These are phyloP conservation scores for Caenorhabditis drosophilae DNA, from an alignment of 2,888 invertebrate genomes.

Conservation along the genomic window DNA sequence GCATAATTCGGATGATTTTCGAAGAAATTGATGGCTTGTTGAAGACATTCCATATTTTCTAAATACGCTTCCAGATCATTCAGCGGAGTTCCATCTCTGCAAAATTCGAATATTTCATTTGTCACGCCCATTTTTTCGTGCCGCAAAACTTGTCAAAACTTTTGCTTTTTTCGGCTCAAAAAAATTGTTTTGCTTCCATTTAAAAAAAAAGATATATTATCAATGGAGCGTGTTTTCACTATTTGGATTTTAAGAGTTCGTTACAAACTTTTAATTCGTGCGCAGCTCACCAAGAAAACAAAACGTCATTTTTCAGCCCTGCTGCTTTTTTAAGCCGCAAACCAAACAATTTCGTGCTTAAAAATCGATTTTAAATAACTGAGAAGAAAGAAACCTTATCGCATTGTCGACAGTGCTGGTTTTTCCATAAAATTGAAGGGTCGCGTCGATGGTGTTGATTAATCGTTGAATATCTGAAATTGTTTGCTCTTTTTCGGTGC, in stretches of 20 bases:
- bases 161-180: background rate
- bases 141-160: too few species aligned
- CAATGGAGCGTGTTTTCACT: too few species aligned
- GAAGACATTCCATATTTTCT: conserved; percentile 66
- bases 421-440: conserved; percentile 93
- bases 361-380: background rate
- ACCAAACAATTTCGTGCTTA: background rate
- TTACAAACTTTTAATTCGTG: too few species aligned
- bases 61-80: conserved; percentile 51
- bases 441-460: conserved; percentile 85
- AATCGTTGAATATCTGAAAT: conserved; percentile 86
- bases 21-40: conserved; percentile 57
- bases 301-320: too few species aligned
- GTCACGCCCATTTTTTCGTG: too few species aligned
- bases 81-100: conserved; percentile 43
- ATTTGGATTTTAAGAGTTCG: too few species aligned
- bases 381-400: too few species aligned
- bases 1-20: conserved; percentile 49
- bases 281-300: too few species aligned
- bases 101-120: too few species aligned
- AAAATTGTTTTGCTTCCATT: background rate
- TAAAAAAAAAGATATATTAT: background rate
- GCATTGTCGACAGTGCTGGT: conserved; percentile 82
- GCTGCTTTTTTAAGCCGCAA: too few species aligned
- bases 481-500: background rate